Percentiles rank a stretch among this genome's conserved stretches.
These are phyloP conservation scores for Drosophila falleni DNA, from an alignment of 2,888 invertebrate genomes.

Conservation along the genomic window DNA sequence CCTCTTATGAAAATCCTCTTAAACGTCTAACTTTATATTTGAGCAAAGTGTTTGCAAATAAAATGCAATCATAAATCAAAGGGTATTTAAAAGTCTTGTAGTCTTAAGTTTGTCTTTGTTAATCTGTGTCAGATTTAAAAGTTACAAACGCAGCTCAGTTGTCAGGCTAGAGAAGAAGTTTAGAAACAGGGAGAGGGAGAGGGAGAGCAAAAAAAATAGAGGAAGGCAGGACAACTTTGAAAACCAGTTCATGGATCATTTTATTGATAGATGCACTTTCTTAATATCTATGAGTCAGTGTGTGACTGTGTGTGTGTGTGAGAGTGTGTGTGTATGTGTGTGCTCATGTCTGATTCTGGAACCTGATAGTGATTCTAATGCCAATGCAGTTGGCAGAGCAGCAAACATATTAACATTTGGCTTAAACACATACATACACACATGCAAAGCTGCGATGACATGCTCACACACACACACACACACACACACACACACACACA, in stretches of 20 bases:
- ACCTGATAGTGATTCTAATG: slow-evolving; percentile 53
- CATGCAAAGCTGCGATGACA: too few species aligned
- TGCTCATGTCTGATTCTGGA: slow-evolving; percentile 28
- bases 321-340: slow-evolving; percentile 5
- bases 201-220: not conserved
- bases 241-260: slow-evolving; percentile 39
- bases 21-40: too few species aligned
- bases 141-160: not conserved
- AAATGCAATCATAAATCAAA: not conserved
- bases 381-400: slow-evolving; percentile 24
- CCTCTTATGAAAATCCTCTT: not conserved
- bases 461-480: not conserved
- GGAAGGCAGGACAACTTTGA: slow-evolving; percentile 8
- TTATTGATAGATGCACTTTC: slow-evolving; percentile 31
- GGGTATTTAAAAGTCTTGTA: not conserved
- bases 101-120: not conserved
- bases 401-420: slow-evolving; percentile 44
- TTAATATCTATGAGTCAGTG: slow-evolving; percentile 6
- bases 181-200: not conserved
- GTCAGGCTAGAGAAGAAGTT: slow-evolving; percentile 7
- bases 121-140: slow-evolving; percentile 15
- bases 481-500: not conserved
- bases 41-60: too few species aligned
- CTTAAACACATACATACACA: slow-evolving; percentile 16
- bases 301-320: slow-evolving; percentile 2